A percentile compares a stretch with the other conserved stretches of the same genome.
Conservation (phyloP, 2,113 vertebrate genomes). For the Donacobius atricapilla region DNA sequence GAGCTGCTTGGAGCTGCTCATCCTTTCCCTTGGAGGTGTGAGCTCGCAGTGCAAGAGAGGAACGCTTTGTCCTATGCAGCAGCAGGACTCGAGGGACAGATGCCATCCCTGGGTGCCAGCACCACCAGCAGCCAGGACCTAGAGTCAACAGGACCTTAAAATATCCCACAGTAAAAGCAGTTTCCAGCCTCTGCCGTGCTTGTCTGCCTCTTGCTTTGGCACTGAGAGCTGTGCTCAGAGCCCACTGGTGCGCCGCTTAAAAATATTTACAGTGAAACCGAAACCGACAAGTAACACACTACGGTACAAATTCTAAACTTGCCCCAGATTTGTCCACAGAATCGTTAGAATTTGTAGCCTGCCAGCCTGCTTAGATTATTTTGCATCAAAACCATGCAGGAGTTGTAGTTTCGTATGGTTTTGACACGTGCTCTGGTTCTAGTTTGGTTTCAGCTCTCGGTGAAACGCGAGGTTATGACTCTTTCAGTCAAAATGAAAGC, state of each 20-base stretch:
- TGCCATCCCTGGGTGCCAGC: neutral
- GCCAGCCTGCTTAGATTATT: constrained; percentile 60
- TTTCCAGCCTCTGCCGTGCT: neutral
- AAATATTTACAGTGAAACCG: constrained; percentile 39
- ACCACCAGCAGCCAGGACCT: neutral
- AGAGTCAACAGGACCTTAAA: neutral
- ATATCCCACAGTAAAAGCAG: neutral
- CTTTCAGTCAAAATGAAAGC: constrained; percentile 55
- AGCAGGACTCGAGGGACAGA: neutral
- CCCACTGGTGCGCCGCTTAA: neutral
- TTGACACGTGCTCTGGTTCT: constrained; percentile 61
- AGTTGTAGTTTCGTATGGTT: constrained; percentile 16
- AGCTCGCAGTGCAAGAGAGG: neutral
- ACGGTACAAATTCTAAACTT: constrained; percentile 44
- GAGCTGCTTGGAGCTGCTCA: neutral
- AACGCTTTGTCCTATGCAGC: fast-evolving
- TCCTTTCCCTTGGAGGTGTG: neutral
- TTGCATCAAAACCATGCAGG: constrained; percentile 52
- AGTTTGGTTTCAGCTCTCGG: constrained; percentile 35
- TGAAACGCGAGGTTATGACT: constrained; percentile 57
- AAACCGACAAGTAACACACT: constrained; percentile 54
- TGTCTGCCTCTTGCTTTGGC: neutral
- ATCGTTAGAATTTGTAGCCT: constrained; percentile 61
- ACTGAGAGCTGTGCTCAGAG: neutral
- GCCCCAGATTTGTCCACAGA: constrained; percentile 58